A percentile compares a stretch with the other conserved stretches of the same genome.
phyloP scores from a whole-genome alignment of 2,888 invertebrate species.

The Lepidochrysops patricia region DNA sequence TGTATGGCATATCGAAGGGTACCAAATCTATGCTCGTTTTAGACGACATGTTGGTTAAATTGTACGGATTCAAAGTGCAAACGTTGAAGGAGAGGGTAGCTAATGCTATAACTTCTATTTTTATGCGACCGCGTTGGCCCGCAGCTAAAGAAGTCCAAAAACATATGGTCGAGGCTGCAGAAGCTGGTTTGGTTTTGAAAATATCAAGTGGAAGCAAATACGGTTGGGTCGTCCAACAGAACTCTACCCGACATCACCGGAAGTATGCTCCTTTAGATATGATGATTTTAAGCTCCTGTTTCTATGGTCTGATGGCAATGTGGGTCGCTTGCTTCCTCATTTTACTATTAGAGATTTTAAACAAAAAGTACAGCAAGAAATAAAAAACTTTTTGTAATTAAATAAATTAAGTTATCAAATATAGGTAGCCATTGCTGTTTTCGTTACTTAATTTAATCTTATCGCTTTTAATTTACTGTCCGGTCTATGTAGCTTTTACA shows the following conservation, averaged over 20 bases:
- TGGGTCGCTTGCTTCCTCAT: conserved; percentile 32
- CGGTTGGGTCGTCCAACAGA: conserved; percentile 13
- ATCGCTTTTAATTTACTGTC: too few species aligned
- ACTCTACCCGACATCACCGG: conserved; percentile 6
- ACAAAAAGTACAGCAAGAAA: neutral
- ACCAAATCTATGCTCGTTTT: conserved; percentile 35
- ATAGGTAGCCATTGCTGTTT: neutral
- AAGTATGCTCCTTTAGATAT: conserved; percentile 30
- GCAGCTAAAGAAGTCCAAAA: conserved; percentile 31
- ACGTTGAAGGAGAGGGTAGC: conserved; percentile 32
- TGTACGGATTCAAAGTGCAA: conserved; percentile 32
- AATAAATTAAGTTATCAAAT: too few species aligned
- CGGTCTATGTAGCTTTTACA: too few species aligned
- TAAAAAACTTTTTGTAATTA: neutral
- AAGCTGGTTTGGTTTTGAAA: conserved; percentile 31
- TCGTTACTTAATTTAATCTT: neutral
- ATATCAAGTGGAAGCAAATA: conserved; percentile 3
- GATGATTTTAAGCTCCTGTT: conserved; percentile 34
- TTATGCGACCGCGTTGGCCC: conserved; percentile 48
- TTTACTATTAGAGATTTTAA: conserved; percentile 34
- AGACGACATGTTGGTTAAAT: conserved; percentile 26
- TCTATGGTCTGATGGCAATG: conserved; percentile 34
- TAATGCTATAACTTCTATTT: conserved; percentile 30
- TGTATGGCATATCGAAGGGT: conserved; percentile 34
- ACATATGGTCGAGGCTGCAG: conserved; percentile 30